A percentile compares a stretch with the other conserved stretches of the same genome.
Evolutionary conservation across 2,797 vertebrate species (phyloP).

Genomic region (Lateolabrax maculatus): DNA sequence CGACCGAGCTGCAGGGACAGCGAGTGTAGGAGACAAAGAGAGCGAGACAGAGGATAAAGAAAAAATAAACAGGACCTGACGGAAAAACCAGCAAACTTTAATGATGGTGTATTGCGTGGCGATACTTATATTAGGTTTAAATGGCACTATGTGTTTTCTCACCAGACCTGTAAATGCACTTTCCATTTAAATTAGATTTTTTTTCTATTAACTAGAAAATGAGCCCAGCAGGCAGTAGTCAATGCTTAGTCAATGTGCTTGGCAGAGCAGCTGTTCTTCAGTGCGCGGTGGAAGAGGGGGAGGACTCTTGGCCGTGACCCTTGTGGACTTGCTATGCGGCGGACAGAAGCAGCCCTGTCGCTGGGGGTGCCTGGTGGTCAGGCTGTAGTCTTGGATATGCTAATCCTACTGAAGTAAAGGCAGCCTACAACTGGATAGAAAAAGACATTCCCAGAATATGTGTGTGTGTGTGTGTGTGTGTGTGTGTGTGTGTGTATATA

Average conservation of each 20-base stretch:
- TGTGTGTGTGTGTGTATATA: too few relatives aligned
- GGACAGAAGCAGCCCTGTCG: slow-evolving; percentile 77
- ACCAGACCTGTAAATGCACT: slow-evolving; percentile 72
- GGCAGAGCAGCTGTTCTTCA: slow-evolving; percentile 81
- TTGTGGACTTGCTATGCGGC: slow-evolving; percentile 72
- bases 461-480: too few relatives aligned
- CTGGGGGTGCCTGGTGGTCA: slow-evolving; percentile 64
- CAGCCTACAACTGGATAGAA: slow-evolving; percentile 43
- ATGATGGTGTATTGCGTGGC: slow-evolving; percentile 49
- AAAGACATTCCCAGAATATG: slow-evolving; percentile 24
- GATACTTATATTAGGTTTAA: slow-evolving; percentile 66
- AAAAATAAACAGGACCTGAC: slow-evolving; percentile 45
- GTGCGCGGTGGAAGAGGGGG: slow-evolving; percentile 68
- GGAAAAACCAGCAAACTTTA: slow-evolving; percentile 52
- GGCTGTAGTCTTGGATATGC: slow-evolving; percentile 58
- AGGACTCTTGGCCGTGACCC: slow-evolving; percentile 79
- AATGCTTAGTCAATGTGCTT: slow-evolving; percentile 81
- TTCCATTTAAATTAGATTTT: slow-evolving; percentile 76
- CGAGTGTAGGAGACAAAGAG: slow-evolving; percentile 46
- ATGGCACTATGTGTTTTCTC: slow-evolving; percentile 70
- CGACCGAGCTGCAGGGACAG: slow-evolving; percentile 40
- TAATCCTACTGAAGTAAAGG: slow-evolving; percentile 51
- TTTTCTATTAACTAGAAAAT: slow-evolving; percentile 77
- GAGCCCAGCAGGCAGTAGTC: slow-evolving; percentile 80
- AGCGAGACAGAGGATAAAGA: slow-evolving; percentile 29